Evolutionary conservation across 2,113 vertebrate species (phyloP), one percentile per base, ranked within the genome.

Genomic region (Lonchura striata): DNA sequence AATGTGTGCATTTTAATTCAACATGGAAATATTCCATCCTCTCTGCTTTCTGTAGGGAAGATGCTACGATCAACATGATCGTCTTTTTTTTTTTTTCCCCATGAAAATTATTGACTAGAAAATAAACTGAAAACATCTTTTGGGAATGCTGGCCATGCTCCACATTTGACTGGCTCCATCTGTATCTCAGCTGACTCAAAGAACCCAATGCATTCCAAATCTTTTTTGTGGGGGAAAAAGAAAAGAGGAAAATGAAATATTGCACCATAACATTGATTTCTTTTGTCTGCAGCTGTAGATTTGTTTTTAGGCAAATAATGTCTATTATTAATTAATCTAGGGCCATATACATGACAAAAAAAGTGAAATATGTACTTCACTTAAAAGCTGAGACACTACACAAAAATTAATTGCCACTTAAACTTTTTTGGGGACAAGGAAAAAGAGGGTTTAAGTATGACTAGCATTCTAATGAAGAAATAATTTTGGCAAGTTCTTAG

Each of bases 1-100:
- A 94, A 84, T 53, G 46, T 64, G 60, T 84, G 77, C 85, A 86
- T 95, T 96, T 92, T 82, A 92, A 95, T 94, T 86, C 74, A 87
- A 42, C 23, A 46, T 60, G 70, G 74, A 95, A 92, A 82, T 89
- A 82, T 41, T 81, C 68, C 39, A 81, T 78, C 69, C 41, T 78
- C 59, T 53, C 50, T 84, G 42, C 64, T 89, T 93, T 90, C 87
- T 87, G 44, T 57, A 76, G 49, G 46, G n/a, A 90, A 87, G 57
- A 41, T 1, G 2, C 60, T 71, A 64, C 25, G 30, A 44, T 88
- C 65, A 84, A 12, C 4, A 5, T 7, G 39, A 77, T 30, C 4
- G 0, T 47, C 0, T 1, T 42, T 70, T 78, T 56, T 64, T 56
- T 64, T 44, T 47, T 25, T 2, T 15, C 23, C 19, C 59, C 8